Conservation (phyloP, 2,113 vertebrate species). For the Vicugna pacos region DNA sequence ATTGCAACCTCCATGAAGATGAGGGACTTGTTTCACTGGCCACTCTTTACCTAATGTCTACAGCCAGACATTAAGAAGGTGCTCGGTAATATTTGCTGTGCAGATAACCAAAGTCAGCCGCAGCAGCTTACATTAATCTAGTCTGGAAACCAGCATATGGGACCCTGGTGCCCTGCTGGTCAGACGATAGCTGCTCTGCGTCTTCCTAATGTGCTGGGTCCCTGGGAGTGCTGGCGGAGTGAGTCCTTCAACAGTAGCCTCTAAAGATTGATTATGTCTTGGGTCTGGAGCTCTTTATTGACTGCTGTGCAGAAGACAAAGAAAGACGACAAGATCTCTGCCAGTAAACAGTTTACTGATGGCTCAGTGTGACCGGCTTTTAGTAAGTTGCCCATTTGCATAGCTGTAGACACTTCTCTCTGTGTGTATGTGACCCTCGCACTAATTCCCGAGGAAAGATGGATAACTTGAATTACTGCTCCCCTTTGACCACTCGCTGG, state of each 20-base stretch:
- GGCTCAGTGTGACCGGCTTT: not conserved
- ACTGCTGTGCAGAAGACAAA: slow-evolving; percentile 31
- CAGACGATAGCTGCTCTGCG: not conserved
- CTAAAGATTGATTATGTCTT: slow-evolving; percentile 13
- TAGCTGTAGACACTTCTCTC: not conserved
- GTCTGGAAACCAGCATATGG: not conserved
- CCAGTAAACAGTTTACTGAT: not conserved
- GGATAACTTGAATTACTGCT: not conserved
- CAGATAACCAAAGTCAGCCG: not conserved
- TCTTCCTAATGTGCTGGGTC: not conserved
- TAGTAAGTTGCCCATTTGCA: not conserved
- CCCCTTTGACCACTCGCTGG: not conserved
- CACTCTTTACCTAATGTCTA: not conserved
- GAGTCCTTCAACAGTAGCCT: not conserved
- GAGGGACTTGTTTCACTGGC: not conserved
- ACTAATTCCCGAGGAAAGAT: not conserved
- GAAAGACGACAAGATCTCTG: not conserved
- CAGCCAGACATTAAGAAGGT: not conserved
- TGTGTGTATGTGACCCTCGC: not conserved
- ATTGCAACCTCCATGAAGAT: not conserved
- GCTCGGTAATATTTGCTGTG: not conserved
- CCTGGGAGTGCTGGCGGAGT: not conserved
- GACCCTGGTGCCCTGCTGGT: not conserved
- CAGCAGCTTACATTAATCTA: not conserved
- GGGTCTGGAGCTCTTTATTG: not conserved